Evolutionary conservation across 1,140 invertebrate species (phyloP).

Genomic region (Cepaea nemoralis): DNA sequence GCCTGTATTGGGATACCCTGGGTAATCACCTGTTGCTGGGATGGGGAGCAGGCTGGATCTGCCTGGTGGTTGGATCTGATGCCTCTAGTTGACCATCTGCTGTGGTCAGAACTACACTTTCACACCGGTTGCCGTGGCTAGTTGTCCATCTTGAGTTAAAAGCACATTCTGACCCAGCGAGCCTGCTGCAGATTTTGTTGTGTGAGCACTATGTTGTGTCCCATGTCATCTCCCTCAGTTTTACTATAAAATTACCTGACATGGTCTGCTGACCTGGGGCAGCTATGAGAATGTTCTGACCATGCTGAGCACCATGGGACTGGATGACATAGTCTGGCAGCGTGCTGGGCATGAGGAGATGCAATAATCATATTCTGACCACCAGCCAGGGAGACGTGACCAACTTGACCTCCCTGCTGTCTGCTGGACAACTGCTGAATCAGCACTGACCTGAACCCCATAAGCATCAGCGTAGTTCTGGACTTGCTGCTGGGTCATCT

Average conservation of each 20-base stretch:
- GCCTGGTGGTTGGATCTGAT: constrained; percentile 24
- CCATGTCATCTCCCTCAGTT: constrained; percentile 43
- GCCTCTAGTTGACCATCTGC: constrained; percentile 33
- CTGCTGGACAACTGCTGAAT: constrained; percentile 13
- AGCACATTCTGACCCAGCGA: constrained; percentile 39
- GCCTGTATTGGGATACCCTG: constrained; percentile 33
- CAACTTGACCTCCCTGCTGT: constrained; percentile 36
- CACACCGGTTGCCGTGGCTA: background rate
- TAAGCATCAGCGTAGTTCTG: constrained; percentile 34
- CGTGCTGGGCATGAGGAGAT: constrained; percentile 43
- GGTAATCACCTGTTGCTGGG: constrained; percentile 24
- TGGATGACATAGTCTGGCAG: constrained; percentile 44
- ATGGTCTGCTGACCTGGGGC: constrained; percentile 42
- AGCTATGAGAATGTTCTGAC: constrained; percentile 47
- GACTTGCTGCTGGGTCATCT: constrained; percentile 9
- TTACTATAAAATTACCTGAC: constrained; percentile 41
- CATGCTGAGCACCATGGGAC: constrained; percentile 30
- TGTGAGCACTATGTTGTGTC: constrained; percentile 45
- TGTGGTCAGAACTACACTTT: constrained; percentile 42
- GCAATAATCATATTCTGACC: constrained; percentile 50
- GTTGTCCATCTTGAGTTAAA: constrained; percentile 35
- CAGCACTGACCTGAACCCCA: constrained; percentile 18
- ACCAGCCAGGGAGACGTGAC: constrained; percentile 37
- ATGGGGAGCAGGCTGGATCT: constrained; percentile 31
- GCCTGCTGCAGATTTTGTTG: constrained; percentile 45